These are phyloP conservation scores for Amorpha juglandis DNA, from an alignment of 2,888 invertebrate species.

Conservation along the genomic window DNA sequence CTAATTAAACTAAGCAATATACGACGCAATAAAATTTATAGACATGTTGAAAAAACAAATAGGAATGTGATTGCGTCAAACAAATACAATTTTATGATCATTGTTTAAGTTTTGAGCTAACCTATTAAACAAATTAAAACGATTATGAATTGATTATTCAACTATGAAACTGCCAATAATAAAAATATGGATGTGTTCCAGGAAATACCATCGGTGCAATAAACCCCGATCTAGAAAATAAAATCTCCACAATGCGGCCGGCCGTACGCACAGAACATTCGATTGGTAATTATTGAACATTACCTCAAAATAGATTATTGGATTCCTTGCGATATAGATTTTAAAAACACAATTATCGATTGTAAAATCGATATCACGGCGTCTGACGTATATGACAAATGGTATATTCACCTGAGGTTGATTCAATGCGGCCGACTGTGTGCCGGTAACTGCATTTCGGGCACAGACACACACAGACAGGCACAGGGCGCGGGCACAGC, in stretches of 20 bases:
- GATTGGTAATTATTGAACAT: constrained; percentile 3
- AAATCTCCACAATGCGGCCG: constrained; percentile 10
- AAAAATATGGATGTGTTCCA: constrained; percentile 2
- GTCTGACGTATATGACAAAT: neutral
- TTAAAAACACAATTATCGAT: neutral
- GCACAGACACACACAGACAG: constrained; percentile 40
- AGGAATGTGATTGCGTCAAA: neutral
- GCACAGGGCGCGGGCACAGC: constrained; percentile 31
- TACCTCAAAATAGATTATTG: constrained; percentile 13
- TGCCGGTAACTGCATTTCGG: constrained; percentile 68
- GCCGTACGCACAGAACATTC: neutral
- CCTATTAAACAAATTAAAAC: neutral
- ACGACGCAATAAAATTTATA: neutral
- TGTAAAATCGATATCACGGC: neutral
- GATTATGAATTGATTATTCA: neutral
- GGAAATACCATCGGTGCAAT: constrained; percentile 12
- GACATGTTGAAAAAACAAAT: neutral
- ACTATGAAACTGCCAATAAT: constrained; percentile 2
- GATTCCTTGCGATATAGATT: neutral
- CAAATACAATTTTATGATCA: neutral
- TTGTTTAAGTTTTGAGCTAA: neutral
- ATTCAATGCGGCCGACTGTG: constrained; percentile 62
- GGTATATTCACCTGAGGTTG: constrained; percentile 57
- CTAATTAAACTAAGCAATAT: constrained; percentile 1
- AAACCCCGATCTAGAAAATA: constrained; percentile 12